Evolutionary conservation across 1,140 invertebrate genomes (phyloP), one percentile per base, ranked within the genome.

Genomic region (Aphidius gifuensis): DNA sequence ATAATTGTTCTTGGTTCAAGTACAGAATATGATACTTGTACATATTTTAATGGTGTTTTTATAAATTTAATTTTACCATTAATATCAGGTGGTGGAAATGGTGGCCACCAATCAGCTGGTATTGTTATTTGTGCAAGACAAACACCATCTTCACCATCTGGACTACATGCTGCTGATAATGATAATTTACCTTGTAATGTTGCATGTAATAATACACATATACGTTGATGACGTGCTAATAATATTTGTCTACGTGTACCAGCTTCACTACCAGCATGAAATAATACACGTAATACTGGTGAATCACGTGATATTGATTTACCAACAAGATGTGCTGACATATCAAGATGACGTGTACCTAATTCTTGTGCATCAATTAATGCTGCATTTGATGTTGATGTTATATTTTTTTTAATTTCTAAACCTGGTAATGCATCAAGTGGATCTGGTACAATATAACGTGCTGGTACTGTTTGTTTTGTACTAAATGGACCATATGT

Each of bases 401-500:
- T 71, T 3, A 77, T 65, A 44, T 76, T 79, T 45, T 70, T 69
- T 2, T 70, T 60, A 8, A 65, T 67, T 8, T 76, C 74, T 8
- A 74, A 73, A 1, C 69, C 69, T 2, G 77, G 78, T 5, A 81
- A 65, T 9, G 76, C 72, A 62, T 87, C 88, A 64, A 91, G 77
- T 0, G 90, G 88, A 74, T 92, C 91, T 0, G 91, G 91, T 9
- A 93, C 90, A 61, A 92, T 86, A 70, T 92, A 92, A n/a, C 91
- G 83, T 0, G 92, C 91, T n/a, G 92, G 92, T 11, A 96, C 92
- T 2, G 92, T 95, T 78, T 96, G 92, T 71, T 94, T 94, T 40
- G 92, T 94, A 64, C 91, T 93, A 80, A 96, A 96, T 3, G 93
- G 93, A 4, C 94, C 94, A 70, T 95, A 96, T 6, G 90, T 92